phyloP scores from a whole-genome alignment of 2,888 invertebrate species.

The Byasa hedistus region DNA sequence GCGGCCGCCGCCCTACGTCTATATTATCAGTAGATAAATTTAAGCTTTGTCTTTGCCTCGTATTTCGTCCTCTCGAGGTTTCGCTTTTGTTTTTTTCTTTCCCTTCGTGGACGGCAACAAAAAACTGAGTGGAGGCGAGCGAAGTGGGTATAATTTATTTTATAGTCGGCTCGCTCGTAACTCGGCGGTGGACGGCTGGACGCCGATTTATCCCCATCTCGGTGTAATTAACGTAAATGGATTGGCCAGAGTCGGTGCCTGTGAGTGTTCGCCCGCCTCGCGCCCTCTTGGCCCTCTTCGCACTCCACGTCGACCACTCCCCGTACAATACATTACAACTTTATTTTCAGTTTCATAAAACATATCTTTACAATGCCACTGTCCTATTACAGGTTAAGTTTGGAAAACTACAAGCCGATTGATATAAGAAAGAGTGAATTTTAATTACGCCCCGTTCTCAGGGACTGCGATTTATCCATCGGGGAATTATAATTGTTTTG shows the following conservation, averaged over 20 bases:
- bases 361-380: constrained; percentile 40
- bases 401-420: constrained; percentile 65
- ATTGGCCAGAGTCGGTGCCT: constrained; percentile 70
- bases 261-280: constrained; percentile 55
- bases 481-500: constrained; percentile 79
- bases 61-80: constrained; percentile 78
- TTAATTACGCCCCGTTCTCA: constrained; percentile 68
- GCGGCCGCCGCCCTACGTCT: constrained; percentile 75
- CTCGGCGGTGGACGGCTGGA: constrained; percentile 78
- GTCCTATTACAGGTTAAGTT: constrained; percentile 63
- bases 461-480: constrained; percentile 68
- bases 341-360: constrained; percentile 30
- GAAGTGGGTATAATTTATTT: constrained; percentile 81
- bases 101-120: constrained; percentile 66
- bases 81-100: constrained; percentile 71
- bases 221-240: constrained; percentile 79
- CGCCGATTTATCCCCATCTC: constrained; percentile 79
- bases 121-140: constrained; percentile 78
- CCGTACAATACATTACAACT: constrained; percentile 40
- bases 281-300: constrained; percentile 40
- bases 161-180: constrained; percentile 79
- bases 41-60: constrained; percentile 80
- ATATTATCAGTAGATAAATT: constrained; percentile 81
- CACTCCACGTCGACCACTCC: constrained; percentile 43
- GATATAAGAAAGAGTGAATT: constrained; percentile 58